phyloP scores from a whole-genome alignment of 1,140 invertebrate genomes.

The Zophobas atratus region DNA sequence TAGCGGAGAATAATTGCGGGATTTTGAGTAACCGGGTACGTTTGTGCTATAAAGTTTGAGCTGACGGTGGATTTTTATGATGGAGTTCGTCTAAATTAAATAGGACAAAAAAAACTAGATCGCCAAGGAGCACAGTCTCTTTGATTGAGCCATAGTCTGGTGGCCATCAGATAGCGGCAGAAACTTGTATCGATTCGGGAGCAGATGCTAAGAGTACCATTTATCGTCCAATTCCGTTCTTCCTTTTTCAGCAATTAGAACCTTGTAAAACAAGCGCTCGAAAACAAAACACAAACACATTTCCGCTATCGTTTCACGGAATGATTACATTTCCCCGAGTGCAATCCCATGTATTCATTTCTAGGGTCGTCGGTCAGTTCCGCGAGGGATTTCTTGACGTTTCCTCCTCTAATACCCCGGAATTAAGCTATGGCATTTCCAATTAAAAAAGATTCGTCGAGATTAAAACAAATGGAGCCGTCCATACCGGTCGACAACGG shows the following conservation, averaged over 20 bases:
- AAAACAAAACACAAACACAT: neutral
- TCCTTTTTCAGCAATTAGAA: no score
- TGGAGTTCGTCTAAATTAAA: neutral
- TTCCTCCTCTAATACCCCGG: conserved; percentile 8
- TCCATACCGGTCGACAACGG: neutral
- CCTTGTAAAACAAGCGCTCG: neutral
- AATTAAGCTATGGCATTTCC: conserved; percentile 22
- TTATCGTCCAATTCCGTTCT: no score
- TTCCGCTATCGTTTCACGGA: neutral
- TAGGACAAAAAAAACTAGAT: neutral
- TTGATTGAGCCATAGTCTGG: neutral
- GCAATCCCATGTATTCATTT: neutral
- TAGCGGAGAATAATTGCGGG: conserved; percentile 16
- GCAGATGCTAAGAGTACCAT: no score
- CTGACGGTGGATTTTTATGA: conserved; percentile 15
- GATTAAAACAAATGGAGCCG: conserved; percentile 53
- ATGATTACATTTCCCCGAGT: neutral
- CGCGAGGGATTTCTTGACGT: conserved; percentile 23
- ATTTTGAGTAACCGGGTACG: neutral
- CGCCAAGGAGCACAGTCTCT: neutral
- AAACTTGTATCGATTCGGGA: no score
- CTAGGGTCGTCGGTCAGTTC: conserved; percentile 12
- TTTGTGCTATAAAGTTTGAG: neutral
- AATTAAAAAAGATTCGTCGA: conserved; percentile 46
- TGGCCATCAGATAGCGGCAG: no score